These are phyloP conservation scores for Corydoras maculifer DNA, from an alignment of 2,113 vertebrate species.

Conservation along the genomic window DNA sequence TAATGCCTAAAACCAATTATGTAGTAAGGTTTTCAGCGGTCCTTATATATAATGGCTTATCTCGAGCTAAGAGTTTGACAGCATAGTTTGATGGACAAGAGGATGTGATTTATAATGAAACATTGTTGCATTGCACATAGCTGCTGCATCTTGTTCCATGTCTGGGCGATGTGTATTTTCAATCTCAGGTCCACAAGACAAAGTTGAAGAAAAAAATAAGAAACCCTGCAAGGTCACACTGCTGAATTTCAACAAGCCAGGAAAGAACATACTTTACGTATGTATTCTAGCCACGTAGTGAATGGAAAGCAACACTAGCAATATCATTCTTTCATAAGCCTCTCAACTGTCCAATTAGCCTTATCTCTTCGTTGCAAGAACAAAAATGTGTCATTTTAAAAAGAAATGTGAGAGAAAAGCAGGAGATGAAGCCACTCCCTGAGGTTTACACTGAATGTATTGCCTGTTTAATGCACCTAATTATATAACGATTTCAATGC, in stretches of 20 bases:
- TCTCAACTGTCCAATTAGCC: slow-evolving; percentile 61
- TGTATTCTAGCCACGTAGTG: slow-evolving; percentile 53
- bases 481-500: slow-evolving; percentile 57
- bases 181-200: slow-evolving; percentile 24
- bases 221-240: slow-evolving; percentile 52
- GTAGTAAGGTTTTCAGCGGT: neutral
- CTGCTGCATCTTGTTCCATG: slow-evolving; percentile 12
- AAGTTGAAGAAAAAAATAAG: slow-evolving; percentile 43
- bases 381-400: slow-evolving; percentile 57
- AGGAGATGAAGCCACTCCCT: slow-evolving; percentile 45
- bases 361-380: slow-evolving; percentile 63
- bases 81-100: slow-evolving; percentile 28
- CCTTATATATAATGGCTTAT: slow-evolving; percentile 14
- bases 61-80: slow-evolving; percentile 19
- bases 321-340: slow-evolving; percentile 55
- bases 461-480: slow-evolving; percentile 55
- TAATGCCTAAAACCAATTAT: neutral
- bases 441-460: slow-evolving; percentile 52
- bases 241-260: slow-evolving; percentile 36
- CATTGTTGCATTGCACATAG: slow-evolving; percentile 11
- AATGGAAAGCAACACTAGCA: slow-evolving; percentile 54
- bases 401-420: slow-evolving; percentile 53
- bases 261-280: slow-evolving; percentile 41
- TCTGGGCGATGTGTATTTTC: slow-evolving; percentile 12
- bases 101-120: slow-evolving; percentile 16